A percentile compares a stretch with the other conserved stretches of the same genome.
Evolutionary conservation across 2,888 invertebrate species (phyloP).

Genomic region (Melieria picta): DNA sequence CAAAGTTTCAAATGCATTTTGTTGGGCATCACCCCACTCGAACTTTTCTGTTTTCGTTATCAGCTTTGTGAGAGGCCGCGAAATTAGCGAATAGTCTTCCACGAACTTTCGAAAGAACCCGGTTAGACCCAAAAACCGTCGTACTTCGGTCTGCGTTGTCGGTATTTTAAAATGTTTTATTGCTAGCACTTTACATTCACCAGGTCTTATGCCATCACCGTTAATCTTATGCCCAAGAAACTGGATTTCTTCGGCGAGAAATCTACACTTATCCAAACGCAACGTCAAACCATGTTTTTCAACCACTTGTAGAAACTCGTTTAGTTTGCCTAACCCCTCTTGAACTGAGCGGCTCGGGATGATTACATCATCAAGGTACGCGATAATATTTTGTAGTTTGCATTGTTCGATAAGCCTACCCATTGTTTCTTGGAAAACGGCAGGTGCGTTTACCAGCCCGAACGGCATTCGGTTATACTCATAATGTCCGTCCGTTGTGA

Average conservation of each 20-base stretch:
- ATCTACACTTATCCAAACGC: constrained; percentile 39
- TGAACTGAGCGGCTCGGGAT: not conserved
- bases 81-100: constrained; percentile 33
- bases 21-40: not conserved
- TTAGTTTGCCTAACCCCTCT: not conserved
- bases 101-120: constrained; percentile 42
- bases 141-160: constrained; percentile 31
- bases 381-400: not conserved
- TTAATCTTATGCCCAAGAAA: constrained; percentile 37
- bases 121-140: constrained; percentile 39
- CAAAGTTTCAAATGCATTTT: not conserved
- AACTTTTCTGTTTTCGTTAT: constrained; percentile 21
- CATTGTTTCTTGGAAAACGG: constrained; percentile 34
- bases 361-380: not conserved
- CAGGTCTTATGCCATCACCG: constrained; percentile 36
- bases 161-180: constrained; percentile 38
- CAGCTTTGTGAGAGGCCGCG: constrained; percentile 43
- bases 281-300: constrained; percentile 32
- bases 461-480: constrained; percentile 37
- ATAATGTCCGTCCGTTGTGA: not conserved
- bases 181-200: constrained; percentile 35
- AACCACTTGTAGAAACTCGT: not conserved
- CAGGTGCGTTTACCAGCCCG: constrained; percentile 33
- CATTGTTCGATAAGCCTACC: constrained; percentile 6
- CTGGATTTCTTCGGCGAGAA: constrained; percentile 28